Evolutionary conservation across 2,797 vertebrate genomes (phyloP), one percentile per base, ranked within the genome.

Genomic region (Salmo trutta): DNA sequence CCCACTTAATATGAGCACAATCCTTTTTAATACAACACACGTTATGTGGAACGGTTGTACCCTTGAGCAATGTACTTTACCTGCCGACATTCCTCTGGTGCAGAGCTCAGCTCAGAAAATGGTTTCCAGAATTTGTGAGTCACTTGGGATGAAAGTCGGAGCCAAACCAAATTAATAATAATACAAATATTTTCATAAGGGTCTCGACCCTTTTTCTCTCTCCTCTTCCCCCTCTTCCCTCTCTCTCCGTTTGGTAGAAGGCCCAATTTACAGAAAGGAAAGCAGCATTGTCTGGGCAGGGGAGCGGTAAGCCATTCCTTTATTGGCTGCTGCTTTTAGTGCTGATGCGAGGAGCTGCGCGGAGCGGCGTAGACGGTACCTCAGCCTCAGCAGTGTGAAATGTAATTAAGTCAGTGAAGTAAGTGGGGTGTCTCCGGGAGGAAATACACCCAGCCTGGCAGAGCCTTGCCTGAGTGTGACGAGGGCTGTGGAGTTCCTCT

Each of bases 141-240:
- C 90, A 89, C 90, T 88, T 80, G 89, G 90, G 90, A 91, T 86
- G 83, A 92, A 91, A 84, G 84, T 78, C 90, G 83, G 62, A 86
- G 88, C 87, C 85, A 90, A 93, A 82, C 78, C 85, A 85, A 88
- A 84, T 88, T 10, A 92, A 91, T 90, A 92, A 88, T 91, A 93
- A 90, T 84, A 85, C 85, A 86, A 93, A 93, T 93, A 91, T 93
- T 93, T 92, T 91, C 85, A 87, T 87, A 88, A 85, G 80, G 6
- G 81, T 86, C 76, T 82, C 79, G 86, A 82, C 87, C 85, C 80
- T 64, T 79, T 62, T 82, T 64, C 27, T 56, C 52, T 29, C 75
- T 85, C 81, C 41, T 47, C 41, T 41, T 47, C 10, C 86, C 84
- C 80, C 54, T 78, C 62, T 82, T 64, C 31, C 64, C 52, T 29